A percentile compares a stretch with the other conserved stretches of the same genome.
Conservation (phyloP, 2,797 vertebrate genomes). For the Sebastes reedi region DNA sequence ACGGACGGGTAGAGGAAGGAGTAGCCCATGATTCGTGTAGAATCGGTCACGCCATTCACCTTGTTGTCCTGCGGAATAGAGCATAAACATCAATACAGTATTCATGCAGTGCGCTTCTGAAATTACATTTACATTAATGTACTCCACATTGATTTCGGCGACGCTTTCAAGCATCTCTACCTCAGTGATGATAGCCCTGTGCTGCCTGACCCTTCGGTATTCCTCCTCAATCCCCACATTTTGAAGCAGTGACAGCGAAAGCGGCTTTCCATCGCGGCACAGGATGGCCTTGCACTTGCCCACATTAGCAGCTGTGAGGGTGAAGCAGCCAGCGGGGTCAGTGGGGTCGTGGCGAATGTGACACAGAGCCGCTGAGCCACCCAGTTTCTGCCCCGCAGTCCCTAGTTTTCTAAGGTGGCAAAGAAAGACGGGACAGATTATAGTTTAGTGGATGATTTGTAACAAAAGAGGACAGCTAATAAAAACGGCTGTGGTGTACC, state of each 20-base stretch:
- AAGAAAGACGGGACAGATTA: neutral
- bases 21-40: slow-evolving; percentile 96
- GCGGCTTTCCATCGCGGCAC: slow-evolving; percentile 93
- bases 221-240: slow-evolving; percentile 91
- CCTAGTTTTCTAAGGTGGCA: slow-evolving; percentile 89
- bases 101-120: neutral
- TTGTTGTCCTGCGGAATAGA: slow-evolving; percentile 90
- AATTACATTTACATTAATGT: neutral
- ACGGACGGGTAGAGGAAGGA: slow-evolving; percentile 98
- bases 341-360: slow-evolving; percentile 96
- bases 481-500: slow-evolving; percentile 69
- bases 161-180: slow-evolving; percentile 62
- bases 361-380: slow-evolving; percentile 95
- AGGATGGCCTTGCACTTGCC: slow-evolving; percentile 96
- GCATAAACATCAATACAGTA: neutral
- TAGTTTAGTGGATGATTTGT: neutral
- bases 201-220: slow-evolving; percentile 89
- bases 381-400: slow-evolving; percentile 96
- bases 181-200: slow-evolving; percentile 97
- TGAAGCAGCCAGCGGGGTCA: slow-evolving; percentile 94
- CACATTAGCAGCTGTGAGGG: slow-evolving; percentile 93
- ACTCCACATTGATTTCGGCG: neutral
- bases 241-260: slow-evolving; percentile 91
- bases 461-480: neutral
- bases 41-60: slow-evolving; percentile 97